Evolutionary conservation across 2,797 vertebrate genomes (phyloP), one percentile per base, ranked within the genome.

Genomic region (Argentina silus): DNA sequence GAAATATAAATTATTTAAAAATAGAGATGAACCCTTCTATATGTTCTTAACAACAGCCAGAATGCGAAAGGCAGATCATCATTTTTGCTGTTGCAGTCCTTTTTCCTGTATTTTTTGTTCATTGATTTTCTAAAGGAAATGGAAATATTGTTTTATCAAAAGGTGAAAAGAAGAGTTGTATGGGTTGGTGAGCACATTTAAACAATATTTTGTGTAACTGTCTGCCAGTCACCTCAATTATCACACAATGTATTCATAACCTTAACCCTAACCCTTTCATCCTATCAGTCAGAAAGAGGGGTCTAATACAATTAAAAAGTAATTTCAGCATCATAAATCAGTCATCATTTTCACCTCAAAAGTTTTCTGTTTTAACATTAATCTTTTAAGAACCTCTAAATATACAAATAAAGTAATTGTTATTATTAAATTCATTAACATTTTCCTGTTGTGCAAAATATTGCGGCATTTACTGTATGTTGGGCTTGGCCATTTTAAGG

Each of bases 1-100:
- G 79, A 81, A 83, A 93, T 93, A 93, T 93, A 93, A 94, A 94
- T 91, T 91, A 93, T 92, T 92, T 78, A 69, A 78, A 88, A 92
- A 86, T 80, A 75, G 36, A 83, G 71, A 76, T 71, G 79, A 90
- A 89, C 78, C 81, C 83, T 89, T 84, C 73, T 77, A 74, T 72
- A 80, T 82, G 79, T 87, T 65, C 55, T 53, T 84, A 88, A 87
- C 67, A 44, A 78, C 79, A 83, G 75, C 77, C 81, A 85, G 85
- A 92, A 90, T 81, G 77, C 36, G 67, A 90, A 80, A 86, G 88
- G 87, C 78, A 87, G 74, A 89, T 83, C 88, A 87, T 85, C 77
- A 69, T 85, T 88, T 88, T 86, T 69, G 66, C 84, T 80, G 86
- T 86, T 73, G 81, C 82, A 86, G 83, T 91, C 87, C 85, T 85